phyloP scores from a whole-genome alignment of 2,888 invertebrate species.

The Drosophila robusta region DNA sequence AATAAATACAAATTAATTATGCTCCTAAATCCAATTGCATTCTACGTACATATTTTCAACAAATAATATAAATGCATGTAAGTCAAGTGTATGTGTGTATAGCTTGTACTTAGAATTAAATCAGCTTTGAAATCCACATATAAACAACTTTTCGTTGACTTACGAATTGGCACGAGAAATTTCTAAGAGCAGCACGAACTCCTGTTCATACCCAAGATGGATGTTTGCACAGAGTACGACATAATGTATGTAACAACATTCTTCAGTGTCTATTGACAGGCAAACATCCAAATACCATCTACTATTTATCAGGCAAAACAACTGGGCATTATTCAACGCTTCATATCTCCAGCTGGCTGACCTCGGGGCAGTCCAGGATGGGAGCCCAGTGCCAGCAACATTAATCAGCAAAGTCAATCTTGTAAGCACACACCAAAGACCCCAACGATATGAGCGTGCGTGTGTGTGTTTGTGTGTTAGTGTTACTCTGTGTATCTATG shows the following conservation, averaged over 20 bases:
- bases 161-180: background rate
- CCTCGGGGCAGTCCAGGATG: conserved; percentile 15
- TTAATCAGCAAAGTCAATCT: conserved; percentile 69
- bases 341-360: conserved; percentile 36
- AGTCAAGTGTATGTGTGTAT: background rate
- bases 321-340: conserved; percentile 34
- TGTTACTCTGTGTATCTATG: conserved; percentile 18
- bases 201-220: conserved; percentile 1
- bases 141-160: background rate
- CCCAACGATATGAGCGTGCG: conserved; percentile 2
- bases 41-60: background rate
- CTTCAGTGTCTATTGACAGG: conserved; percentile 4
- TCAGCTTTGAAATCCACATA: background rate
- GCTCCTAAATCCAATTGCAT: too few relatives aligned
- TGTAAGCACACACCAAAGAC: conserved; percentile 51
- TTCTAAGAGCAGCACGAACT: background rate
- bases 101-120: background rate
- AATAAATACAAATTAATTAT: conserved; percentile 6
- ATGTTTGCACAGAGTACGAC: conserved; percentile 1
- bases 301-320: conserved; percentile 53
- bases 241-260: conserved; percentile 16
- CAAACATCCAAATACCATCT: conserved; percentile 24
- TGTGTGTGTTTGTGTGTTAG: too few relatives aligned
- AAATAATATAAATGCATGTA: background rate
- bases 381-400: conserved; percentile 40